Conservation (phyloP, 1,140 invertebrate genomes). For the Trichonephila inaurata region DNA sequence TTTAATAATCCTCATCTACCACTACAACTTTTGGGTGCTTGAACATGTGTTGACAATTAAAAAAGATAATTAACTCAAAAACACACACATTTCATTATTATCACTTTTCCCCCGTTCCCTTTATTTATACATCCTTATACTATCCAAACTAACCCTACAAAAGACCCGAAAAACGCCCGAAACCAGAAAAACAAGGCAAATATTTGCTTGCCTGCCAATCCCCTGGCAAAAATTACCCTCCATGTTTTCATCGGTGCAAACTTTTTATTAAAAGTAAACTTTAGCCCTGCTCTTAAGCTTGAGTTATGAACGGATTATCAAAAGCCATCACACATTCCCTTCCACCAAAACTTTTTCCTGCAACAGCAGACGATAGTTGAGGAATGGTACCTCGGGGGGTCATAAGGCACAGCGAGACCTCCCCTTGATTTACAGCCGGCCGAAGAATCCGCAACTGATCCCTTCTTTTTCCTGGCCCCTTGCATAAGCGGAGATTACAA, state of each 20-base stretch:
- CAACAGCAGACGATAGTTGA: constrained; percentile 36
- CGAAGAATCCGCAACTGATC: constrained; percentile 61
- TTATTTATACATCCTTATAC: too few relatives aligned
- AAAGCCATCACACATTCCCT: constrained; percentile 46
- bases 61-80: too few relatives aligned
- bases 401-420: constrained; percentile 66
- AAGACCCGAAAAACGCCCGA: background rate
- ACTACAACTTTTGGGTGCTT: too few relatives aligned
- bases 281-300: constrained; percentile 60
- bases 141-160: background rate
- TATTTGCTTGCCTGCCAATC: background rate
- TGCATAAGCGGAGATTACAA: constrained; percentile 72
- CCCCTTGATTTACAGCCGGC: constrained; percentile 71
- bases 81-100: too few relatives aligned
- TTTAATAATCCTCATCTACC: too few relatives aligned
- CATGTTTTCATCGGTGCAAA: constrained; percentile 27
- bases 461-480: constrained; percentile 9
- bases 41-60: too few relatives aligned
- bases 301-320: constrained; percentile 75
- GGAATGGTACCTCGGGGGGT: constrained; percentile 64
- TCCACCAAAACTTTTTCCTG: constrained; percentile 15
- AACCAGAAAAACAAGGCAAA: background rate
- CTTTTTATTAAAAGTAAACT: constrained; percentile 74
- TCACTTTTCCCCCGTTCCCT: too few relatives aligned
- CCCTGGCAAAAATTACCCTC: constrained; percentile 10